Conservation (phyloP, 2,888 invertebrate species). For the Pasiphila rectangulata region DNA sequence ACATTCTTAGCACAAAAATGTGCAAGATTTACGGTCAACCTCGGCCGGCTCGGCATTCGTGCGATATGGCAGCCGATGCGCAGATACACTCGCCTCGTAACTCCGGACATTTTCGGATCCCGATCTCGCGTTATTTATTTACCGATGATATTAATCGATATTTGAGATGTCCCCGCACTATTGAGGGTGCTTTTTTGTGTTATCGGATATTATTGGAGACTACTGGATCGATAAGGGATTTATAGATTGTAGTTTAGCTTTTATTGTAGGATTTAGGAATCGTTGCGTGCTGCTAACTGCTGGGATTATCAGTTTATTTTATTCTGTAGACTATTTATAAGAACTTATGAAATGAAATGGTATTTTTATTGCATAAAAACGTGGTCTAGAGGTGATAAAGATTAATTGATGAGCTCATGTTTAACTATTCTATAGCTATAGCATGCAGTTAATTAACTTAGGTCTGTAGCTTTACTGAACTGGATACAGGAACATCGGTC, state of each 20-base stretch:
- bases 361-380: too few species aligned
- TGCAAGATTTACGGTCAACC: conserved; percentile 55
- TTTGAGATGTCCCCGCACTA: conserved; percentile 50
- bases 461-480: too few species aligned
- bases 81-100: conserved; percentile 43
- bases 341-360: too few species aligned
- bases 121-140: conserved; percentile 60
- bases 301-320: not conserved
- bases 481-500: too few species aligned
- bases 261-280: not conserved
- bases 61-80: conserved; percentile 43
- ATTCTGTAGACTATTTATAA: too few species aligned
- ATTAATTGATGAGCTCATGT: too few species aligned
- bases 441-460: too few species aligned
- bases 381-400: too few species aligned
- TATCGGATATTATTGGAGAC: conserved; percentile 27
- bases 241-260: conserved; percentile 6
- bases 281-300: not conserved
- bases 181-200: conserved; percentile 32
- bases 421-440: too few species aligned
- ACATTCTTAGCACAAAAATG: conserved; percentile 51
- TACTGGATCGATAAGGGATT: conserved; percentile 18
- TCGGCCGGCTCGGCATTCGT: conserved; percentile 37
- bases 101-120: conserved; percentile 54
- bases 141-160: conserved; percentile 60